Base-by-base conservation (phyloP, 2,113 vertebrate genomes). In the Crocuta crocuta region DNA sequence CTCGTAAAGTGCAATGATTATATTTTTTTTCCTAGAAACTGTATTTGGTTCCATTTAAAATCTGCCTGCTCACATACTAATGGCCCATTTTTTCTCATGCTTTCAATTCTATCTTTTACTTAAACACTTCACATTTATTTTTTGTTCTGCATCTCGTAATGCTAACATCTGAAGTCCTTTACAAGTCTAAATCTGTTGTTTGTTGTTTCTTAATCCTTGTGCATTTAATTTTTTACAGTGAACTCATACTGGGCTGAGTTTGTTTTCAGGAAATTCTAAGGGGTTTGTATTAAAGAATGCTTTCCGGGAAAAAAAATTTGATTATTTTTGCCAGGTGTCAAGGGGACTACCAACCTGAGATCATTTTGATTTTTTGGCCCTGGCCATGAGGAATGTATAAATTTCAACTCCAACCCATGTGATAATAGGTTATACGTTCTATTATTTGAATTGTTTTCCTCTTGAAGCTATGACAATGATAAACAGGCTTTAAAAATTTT, bases 71-170 rank as follows among this genome's bases (percentile, higher is more conserved):
- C 10, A 26, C 81, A 33, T 85, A 28, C 61, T 81, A 12, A 63
- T 45, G 76, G 43, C 70, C 15, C 19, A 16, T 48, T 84, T 43
- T 80, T 89, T 45, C 43, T 94, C 26, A 82, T 23, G 31, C 78
- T 94, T 94, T 96, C 55, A 85, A 85, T 89, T 88, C 15, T 5
- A 85, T 43, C 28, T 95, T 83, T 88, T 94, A 93, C 55, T 65
- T 91, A 80, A 89, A 78, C 31, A 95, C 33, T 86, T 94, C 48
- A 83, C 48, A 90, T 26, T 96, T 91, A 78, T 2, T 28, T 79
- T 35, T 73, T 68, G 74, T 82, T 96, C 33, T 92, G 21, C 23
- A 79, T 23, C 61, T 66, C 7, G 33, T 33, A 48, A 87, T 82
- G 53, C 12, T 84, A 93, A 79, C 68, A 94, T 65, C 43, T 84